These are phyloP conservation scores for Smutsia gigantea DNA, from an alignment of 2,797 vertebrate genomes.

Conservation along the genomic window DNA sequence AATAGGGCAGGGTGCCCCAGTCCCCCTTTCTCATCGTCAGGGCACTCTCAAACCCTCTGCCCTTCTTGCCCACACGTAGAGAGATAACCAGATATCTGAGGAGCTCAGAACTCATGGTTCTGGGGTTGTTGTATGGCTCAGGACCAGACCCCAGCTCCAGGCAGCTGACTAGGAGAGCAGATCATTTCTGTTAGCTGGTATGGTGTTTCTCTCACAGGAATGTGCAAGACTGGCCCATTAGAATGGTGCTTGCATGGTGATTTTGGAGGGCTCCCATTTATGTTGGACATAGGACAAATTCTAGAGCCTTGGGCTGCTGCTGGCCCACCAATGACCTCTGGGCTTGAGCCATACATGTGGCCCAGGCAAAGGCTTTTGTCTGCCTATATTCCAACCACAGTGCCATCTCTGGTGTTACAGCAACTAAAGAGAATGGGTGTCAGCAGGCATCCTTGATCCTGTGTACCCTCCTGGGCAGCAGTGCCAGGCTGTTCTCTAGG, in stretches of 20 bases:
- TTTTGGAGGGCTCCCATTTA: neutral
- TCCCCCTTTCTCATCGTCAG: neutral
- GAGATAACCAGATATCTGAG: neutral
- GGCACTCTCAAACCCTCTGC: neutral
- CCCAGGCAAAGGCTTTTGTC: neutral
- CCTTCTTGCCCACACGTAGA: neutral
- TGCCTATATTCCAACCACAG: neutral
- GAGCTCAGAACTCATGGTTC: neutral
- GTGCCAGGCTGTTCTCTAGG: neutral
- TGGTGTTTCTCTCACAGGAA: conserved; percentile 27
- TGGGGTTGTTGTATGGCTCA: neutral
- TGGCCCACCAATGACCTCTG: neutral
- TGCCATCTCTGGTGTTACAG: neutral
- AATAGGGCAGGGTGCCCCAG: neutral
- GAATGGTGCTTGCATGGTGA: neutral
- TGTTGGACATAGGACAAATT: neutral
- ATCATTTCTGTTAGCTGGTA: neutral
- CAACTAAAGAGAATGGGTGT: neutral
- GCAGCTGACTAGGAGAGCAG: neutral
- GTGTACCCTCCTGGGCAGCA: neutral
- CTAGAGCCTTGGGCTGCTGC: neutral
- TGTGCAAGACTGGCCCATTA: neutral
- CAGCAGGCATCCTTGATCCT: neutral
- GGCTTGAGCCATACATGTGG: neutral
- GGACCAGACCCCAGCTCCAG: neutral